phyloP scores from a whole-genome alignment of 2,888 invertebrate species.

The Hyles lineata region DNA sequence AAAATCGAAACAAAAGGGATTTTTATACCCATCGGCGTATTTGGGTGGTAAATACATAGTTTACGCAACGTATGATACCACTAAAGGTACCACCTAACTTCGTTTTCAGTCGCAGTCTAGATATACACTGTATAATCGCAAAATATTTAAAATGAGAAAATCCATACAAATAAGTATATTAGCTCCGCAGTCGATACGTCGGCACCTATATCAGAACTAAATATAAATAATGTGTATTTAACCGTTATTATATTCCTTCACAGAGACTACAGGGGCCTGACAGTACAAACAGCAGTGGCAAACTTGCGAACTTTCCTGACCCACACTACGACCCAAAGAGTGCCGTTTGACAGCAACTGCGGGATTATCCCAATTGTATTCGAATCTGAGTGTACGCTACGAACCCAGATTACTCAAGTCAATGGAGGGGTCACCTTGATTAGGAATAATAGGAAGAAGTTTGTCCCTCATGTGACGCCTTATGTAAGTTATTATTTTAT shows the following conservation, averaged over 20 bases:
- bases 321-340: constrained; percentile 44
- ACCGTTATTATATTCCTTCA: constrained; percentile 40
- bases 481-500: constrained; percentile 62
- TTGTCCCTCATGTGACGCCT: constrained; percentile 73
- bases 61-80: too few species aligned
- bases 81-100: too few species aligned
- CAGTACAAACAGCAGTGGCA: constrained; percentile 40
- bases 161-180: too few species aligned
- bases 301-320: constrained; percentile 58
- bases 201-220: too few species aligned
- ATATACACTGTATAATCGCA: too few species aligned
- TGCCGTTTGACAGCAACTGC: constrained; percentile 76
- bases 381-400: constrained; percentile 49
- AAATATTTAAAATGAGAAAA: too few species aligned
- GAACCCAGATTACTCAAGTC: constrained; percentile 35
- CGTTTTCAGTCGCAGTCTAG: too few species aligned
- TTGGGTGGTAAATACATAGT: too few species aligned
- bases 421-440: constrained; percentile 53
- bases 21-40: too few species aligned
- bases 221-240: neutral
- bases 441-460: constrained; percentile 56
- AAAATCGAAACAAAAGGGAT: too few species aligned
- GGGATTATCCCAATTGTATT: constrained; percentile 65
- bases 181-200: too few species aligned
- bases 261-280: constrained; percentile 57